Conservation (phyloP, 2,888 invertebrate genomes). For the Agrochola circellaris region DNA sequence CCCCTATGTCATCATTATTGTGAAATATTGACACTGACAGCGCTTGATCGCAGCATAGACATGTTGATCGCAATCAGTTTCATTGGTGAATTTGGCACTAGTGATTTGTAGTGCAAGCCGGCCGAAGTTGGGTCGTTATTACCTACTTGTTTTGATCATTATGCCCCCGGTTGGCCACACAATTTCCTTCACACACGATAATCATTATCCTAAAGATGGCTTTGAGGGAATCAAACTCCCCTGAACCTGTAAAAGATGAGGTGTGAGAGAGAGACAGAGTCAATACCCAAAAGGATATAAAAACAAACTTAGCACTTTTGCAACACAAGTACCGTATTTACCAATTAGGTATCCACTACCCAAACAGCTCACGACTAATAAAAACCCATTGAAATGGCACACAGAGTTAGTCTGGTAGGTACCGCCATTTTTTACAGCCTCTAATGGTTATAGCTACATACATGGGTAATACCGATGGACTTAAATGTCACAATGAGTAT, state of each 20-base stretch:
- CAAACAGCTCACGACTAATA: slow-evolving; percentile 17
- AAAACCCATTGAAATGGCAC: slow-evolving; percentile 25
- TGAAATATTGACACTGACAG: too few relatives aligned
- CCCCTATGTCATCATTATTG: too few relatives aligned
- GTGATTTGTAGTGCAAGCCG: background rate
- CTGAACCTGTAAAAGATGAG: background rate
- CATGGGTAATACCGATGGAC: slow-evolving; percentile 26
- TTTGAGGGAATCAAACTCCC: background rate
- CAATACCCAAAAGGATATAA: background rate
- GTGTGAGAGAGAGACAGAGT: background rate
- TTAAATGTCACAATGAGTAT: slow-evolving; percentile 51
- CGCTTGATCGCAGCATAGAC: too few relatives aligned
- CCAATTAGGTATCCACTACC: slow-evolving; percentile 1
- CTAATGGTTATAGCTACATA: slow-evolving; percentile 16
- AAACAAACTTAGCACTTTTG: background rate
- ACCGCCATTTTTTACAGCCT: slow-evolving; percentile 11
- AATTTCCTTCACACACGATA: background rate
- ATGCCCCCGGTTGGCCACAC: background rate
- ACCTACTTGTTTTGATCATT: background rate
- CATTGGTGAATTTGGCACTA: too few relatives aligned
- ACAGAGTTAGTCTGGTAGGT: background rate
- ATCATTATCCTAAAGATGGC: background rate
- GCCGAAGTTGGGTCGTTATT: background rate
- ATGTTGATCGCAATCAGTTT: too few relatives aligned
- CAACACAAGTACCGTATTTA: slow-evolving; percentile 8